Evolutionary conservation across 2,888 invertebrate species (phyloP), one percentile per base, ranked within the genome.

Genomic region (Morinoia aosen): DNA sequence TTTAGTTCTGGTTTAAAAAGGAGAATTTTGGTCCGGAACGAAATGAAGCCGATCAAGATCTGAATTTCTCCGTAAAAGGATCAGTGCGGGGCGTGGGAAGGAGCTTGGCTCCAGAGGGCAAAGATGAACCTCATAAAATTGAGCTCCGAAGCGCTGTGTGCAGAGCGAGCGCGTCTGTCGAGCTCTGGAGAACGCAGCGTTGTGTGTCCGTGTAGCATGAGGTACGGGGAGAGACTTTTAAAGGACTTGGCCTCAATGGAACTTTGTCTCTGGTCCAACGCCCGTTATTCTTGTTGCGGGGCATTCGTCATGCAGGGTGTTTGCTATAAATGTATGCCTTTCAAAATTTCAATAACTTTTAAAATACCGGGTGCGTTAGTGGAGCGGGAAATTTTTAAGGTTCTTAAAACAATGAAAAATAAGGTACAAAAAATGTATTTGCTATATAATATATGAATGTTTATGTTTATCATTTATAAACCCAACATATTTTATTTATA

Each of bases 1-100:
- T 93, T 93, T 93, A 93, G 93, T 93, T 93, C 93, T 93, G 93
- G 57, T 93, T 76, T 93, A 93, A 93, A 93, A 93, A 93, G 93
- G 48, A 56, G 93, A 93, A 93, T 93, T 93, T 93, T 93, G 93
- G 93, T 93, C 93, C 57, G 93, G 93, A 93, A 93, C 93, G 93
- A 93, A 93, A 93, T 57, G 93, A 93, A 58, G 57, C 93, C 93
- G 93, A 93, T 93, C 93, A 93, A 93, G 93, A 93, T 93, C 93
- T 93, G 93, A 58, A 93, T 93, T 93, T 93, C 93, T 93, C 93
- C 93, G 57, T 93, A 93, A 57, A 93, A 93, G 93, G 93, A 93
- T 57, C 57, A 93, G 93, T 57, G 14, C 93, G 57, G 93, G 93
- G 93, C 93, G 93, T 93, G 93, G 93, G 93, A 93, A 93, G 56